Evolutionary conservation across 2,888 invertebrate species (phyloP).

Genomic region (Cryptus viduatorius): DNA sequence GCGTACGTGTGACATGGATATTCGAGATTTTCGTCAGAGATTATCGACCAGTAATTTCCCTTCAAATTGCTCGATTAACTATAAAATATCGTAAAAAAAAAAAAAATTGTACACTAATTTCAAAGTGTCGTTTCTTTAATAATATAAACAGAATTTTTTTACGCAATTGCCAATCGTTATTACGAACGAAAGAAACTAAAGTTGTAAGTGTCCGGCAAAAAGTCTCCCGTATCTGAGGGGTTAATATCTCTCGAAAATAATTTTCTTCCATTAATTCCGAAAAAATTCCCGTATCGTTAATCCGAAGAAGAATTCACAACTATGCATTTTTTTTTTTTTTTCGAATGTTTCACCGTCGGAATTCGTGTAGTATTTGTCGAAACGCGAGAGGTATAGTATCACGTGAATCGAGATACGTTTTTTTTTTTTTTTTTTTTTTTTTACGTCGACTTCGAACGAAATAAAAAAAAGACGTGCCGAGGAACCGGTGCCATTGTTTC

Average conservation of each 20-base stretch:
- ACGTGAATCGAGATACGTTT: neutral
- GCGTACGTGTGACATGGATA: too few species aligned
- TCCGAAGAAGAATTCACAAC: neutral
- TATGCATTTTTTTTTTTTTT: neutral
- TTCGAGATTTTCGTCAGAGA: too few species aligned
- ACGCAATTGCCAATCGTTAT: too few species aligned
- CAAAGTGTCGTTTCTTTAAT: too few species aligned
- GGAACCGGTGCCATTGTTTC: constrained; percentile 23
- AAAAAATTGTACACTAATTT: too few species aligned
- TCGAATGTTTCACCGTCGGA: neutral
- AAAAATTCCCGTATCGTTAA: neutral
- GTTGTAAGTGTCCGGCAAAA: too few species aligned
- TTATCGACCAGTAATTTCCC: too few species aligned
- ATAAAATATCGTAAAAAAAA: too few species aligned
- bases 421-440: neutral
- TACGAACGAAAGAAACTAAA: too few species aligned
- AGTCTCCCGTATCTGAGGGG: neutral
- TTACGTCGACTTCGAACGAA: neutral
- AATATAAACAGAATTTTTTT: too few species aligned
- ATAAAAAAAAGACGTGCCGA: neutral
- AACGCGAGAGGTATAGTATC: neutral
- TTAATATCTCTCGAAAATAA: neutral
- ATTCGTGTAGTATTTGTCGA: neutral
- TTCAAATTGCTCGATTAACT: too few species aligned
- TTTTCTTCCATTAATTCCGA: neutral